Evolutionary conservation across 2,113 vertebrate species (phyloP), one percentile per base, ranked within the genome.

Genomic region (Alligator mississippiensis): DNA sequence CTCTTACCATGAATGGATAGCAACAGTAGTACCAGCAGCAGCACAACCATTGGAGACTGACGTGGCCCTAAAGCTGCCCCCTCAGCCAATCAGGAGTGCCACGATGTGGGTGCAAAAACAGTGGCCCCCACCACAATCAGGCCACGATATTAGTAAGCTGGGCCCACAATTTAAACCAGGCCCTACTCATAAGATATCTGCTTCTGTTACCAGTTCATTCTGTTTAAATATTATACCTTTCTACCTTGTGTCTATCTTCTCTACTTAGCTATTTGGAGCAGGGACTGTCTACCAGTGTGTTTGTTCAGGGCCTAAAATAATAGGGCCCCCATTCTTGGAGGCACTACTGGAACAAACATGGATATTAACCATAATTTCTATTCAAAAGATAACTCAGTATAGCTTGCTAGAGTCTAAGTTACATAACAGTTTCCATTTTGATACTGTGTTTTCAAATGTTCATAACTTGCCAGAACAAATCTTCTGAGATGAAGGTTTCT

Each of bases 231-330:
- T 19, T 18, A 61, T 1, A 77, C 54, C 21, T 78, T 27, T 57
- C 68, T 47, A 21, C 28, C 30, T 60, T 27, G 6, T 25, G 47
- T 47, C 47, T 34, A 61, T 24, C 34, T 58, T 68, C 22, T 87
- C 76, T 25, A 57, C 72, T 79, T 90, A 2, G 47, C 21, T 47
- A 18, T 5, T 27, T 80, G 80, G 11, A 92, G 25, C 24, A 86
- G 7, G 58, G 12, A 63, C 13, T 47, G 47, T 47, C 12, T 72
- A 80, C 2, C 0, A 0, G 4, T 30, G 47, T 70, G 0, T 24
- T 84, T 57, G 6, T 75, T 38, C 68, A 82, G 21, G n/a, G 84
- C 68, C 5, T 2, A 16, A 68, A 28, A 11, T 82, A 90, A 80
- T 3, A 2, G 11, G 1, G 3, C 38, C 25, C 5, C 5, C 38